phyloP scores from a whole-genome alignment of 2,113 vertebrate genomes.

The Prunella fulvescens region DNA sequence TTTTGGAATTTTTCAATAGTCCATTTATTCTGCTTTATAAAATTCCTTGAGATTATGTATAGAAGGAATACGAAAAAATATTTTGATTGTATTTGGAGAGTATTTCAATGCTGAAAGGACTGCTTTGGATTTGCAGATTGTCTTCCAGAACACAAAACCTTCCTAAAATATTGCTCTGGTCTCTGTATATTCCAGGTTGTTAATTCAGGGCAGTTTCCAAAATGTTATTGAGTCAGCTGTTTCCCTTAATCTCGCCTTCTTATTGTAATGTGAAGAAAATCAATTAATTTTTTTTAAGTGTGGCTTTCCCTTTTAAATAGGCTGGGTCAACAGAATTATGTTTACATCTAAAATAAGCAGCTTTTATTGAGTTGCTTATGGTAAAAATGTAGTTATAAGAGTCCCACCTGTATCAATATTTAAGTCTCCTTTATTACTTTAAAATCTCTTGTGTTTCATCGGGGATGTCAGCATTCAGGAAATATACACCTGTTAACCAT shows the following conservation, averaged over 20 bases:
- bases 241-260: not conserved
- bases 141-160: not conserved
- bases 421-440: slow-evolving; percentile 80
- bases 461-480: slow-evolving; percentile 73
- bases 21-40: not conserved
- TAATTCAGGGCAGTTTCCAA: not conserved
- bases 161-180: not conserved
- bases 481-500: slow-evolving; percentile 72
- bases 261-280: slow-evolving; percentile 64
- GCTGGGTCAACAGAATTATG: slow-evolving; percentile 61
- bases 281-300: slow-evolving; percentile 64
- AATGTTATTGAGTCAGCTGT: not conserved
- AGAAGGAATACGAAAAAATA: not conserved
- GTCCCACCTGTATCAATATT: slow-evolving; percentile 77
- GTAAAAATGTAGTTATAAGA: slow-evolving; percentile 80
- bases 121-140: not conserved
- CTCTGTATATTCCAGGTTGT: not conserved
- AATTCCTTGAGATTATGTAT: not conserved
- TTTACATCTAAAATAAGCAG: slow-evolving; percentile 72
- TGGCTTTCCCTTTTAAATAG: slow-evolving; percentile 48
- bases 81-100: not conserved
- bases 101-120: not conserved
- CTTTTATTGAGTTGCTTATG: slow-evolving; percentile 68
- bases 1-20: not conserved
- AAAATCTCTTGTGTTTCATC: slow-evolving; percentile 77